A percentile compares a stretch with the other conserved stretches of the same genome.
phyloP scores from a whole-genome alignment of 2,113 vertebrate species.

The Ictalurus punctatus region DNA sequence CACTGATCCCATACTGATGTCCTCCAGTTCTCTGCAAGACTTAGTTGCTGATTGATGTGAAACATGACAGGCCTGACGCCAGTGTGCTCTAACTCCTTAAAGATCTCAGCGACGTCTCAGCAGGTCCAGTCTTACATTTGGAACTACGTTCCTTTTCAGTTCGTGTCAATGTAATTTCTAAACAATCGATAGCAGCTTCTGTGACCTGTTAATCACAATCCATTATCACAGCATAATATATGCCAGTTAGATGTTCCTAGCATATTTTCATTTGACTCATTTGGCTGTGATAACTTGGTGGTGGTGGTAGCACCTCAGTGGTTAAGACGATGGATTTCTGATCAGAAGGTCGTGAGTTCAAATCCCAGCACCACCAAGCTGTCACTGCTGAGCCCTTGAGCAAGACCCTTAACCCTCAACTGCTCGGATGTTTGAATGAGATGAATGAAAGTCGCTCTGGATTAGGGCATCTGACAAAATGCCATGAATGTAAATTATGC shows the following conservation, averaged over 20 bases:
- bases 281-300: too few species aligned
- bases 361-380: too few species aligned
- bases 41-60: constrained; percentile 11
- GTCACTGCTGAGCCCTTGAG: too few species aligned
- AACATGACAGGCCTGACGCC: constrained; percentile 11
- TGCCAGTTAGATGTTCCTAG: background rate
- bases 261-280: background rate
- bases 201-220: background rate
- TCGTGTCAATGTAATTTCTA: background rate
- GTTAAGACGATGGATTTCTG: too few species aligned
- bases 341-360: too few species aligned
- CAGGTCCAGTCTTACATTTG: background rate
- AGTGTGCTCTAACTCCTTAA: background rate
- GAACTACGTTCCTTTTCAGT: background rate
- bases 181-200: background rate
- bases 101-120: background rate
- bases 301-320: too few species aligned
- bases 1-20: constrained; percentile 1
- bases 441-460: too few species aligned
- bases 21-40: constrained; percentile 1
- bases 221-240: background rate
- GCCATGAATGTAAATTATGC: too few species aligned
- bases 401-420: too few species aligned
- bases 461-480: too few species aligned
- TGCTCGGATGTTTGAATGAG: too few species aligned